Base-by-base conservation (phyloP, 2,797 vertebrate genomes). In the Austrolebias charrua region DNA sequence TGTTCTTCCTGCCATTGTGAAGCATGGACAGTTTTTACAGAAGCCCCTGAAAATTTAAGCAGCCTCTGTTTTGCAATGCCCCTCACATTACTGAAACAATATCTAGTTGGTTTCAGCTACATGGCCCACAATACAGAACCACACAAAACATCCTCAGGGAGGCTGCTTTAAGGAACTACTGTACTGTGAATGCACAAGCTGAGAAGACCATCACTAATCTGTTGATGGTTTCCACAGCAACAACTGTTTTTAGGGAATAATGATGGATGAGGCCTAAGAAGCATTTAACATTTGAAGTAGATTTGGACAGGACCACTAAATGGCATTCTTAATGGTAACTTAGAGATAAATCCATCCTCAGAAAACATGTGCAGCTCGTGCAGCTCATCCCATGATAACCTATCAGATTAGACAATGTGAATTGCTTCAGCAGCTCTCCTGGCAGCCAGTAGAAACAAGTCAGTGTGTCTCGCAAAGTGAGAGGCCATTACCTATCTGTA, bases 241-340 rank as follows among this genome's bases (percentile, higher is more conserved):
- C 57, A 69, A 44, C 42, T 51, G 49, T 48, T 80, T 87, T 82
- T 69, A 78, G 78, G 75, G 69, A 69, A 58, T 76, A 81, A 86
- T 81, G 71, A 85, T 71, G 74, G 79, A 77, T 68, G 76, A 70
- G 62, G 64, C 60, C 47, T 1, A 28, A 66, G 75, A 85, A 75
- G 82, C 73, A 79, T 80, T 79, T 68, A 68, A 75, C 69, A 74
- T 78, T 80, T 87, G 69, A 85, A 84, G 82, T 75, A 80, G 79
- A 76, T 87, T 86, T 87, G 80, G 72, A 78, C 12, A n/a, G 68
- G 47, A 52, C 57, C 69, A 63, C 67, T 60, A 80, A 86, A 79
- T 78, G 61, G 65, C 65, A 76, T 75, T 80, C 71, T 66, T 75
- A 79, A 81, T 76, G 77, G 83, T 52, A 80, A 75, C 70, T 75